These are phyloP conservation scores for Limnephilus lunatus DNA, from an alignment of 2,888 invertebrate genomes.

Conservation along the genomic window DNA sequence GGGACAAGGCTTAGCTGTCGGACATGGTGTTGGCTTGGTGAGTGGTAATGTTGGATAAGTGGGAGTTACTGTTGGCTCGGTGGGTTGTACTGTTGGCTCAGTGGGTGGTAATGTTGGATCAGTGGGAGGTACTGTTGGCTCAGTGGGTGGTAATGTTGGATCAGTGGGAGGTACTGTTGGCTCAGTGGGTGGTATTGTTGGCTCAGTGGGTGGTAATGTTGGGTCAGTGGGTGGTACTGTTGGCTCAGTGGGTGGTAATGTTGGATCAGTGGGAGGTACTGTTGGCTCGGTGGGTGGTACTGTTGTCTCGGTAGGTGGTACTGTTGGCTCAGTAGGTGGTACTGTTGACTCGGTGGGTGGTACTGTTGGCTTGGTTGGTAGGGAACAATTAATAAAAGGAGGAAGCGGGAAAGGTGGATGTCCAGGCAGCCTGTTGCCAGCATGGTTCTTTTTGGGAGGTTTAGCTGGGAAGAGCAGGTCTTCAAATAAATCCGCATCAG, in stretches of 20 bases:
- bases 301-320: neutral
- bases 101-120: neutral
- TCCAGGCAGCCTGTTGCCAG: neutral
- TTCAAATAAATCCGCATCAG: neutral
- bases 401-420: neutral
- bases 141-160: too few species aligned
- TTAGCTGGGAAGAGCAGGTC: neutral
- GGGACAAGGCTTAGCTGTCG: too few species aligned
- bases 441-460: neutral
- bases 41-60: neutral
- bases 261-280: neutral
- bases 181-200: neutral
- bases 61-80: neutral
- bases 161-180: neutral
- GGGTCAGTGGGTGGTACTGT: neutral
- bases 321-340: too few species aligned
- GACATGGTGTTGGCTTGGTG: conserved; percentile 60
- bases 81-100: neutral
- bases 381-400: neutral
- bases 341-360: neutral
- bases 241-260: neutral
- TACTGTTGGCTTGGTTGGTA: neutral
- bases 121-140: neutral
- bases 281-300: neutral
- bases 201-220: neutral